Evolutionary conservation across 2,888 invertebrate species (phyloP), one percentile per base, ranked within the genome.

Genomic region (Cryptus armator): DNA sequence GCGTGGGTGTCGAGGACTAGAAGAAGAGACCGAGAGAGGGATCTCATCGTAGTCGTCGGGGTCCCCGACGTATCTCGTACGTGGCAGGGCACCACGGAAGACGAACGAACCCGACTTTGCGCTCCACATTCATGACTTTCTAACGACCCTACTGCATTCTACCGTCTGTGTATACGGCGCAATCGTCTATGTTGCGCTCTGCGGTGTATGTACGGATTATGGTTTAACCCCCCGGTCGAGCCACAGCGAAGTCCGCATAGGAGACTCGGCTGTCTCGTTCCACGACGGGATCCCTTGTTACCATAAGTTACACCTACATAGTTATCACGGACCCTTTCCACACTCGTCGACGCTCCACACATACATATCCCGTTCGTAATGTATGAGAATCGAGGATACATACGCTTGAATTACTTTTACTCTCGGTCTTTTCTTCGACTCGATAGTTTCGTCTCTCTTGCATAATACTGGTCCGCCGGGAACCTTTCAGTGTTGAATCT

Each of bases 91-190:
- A 88, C 86, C 89, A 87, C 90, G 90, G 89, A 90, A 91, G 91
- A 91, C 89, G 89, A 86, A 89, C 86, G 85, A 79, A 89, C 84
- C 37, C 85, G 86, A 85, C 76, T 76, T 16, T 67, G 62, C 74
- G 89, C 86, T 89, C 87, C 87, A 88, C 90, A 91, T 90, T 91
- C 90, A 88, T 89, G 89, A 91, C 90, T 92, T 91, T 92, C 92
- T 91, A 92, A 92, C 91, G 90, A 91, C 89, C 86, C 75, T 64
- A 86, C 19, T 82, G 46, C 66, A 76, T 82, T 24, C 32, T 24
- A 24, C n/a, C 66, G 82, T 77, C 37, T 56, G 19, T 66, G 12
- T 37, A 70, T 14, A 64, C 44, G n/a, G 46, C 53, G 72, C 32
- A n/a, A 66, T 70, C 43, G 51, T 67, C 67, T 68, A 43, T 29